Base-by-base conservation (phyloP, 2,797 vertebrate genomes). In the Tragelaphus oryx region DNA sequence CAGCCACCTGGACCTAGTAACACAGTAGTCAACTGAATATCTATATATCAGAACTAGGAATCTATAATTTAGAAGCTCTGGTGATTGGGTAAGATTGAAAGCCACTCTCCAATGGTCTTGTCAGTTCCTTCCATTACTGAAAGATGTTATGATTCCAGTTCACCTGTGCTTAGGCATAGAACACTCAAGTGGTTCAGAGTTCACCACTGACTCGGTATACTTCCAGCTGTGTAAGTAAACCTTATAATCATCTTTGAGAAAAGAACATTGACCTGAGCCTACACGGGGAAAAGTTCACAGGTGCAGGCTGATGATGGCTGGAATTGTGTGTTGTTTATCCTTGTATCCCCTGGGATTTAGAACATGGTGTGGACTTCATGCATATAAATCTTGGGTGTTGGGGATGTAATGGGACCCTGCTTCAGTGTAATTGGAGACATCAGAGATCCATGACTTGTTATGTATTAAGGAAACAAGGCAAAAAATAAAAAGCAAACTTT, bases 401-500 rank as follows among this genome's bases (percentile, higher is more conserved):
- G 46, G 54, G 44, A 83, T 75, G 7, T 86, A 80, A 50, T 52
- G 37, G 59, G 17, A 89, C 41, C 13, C 68, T 60, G 18, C 50
- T 57, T 79, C 83, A n/a, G 41, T 71, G 50, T 83, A 93, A 55
- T 79, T 33, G 50, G 0, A 6, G 11, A 18, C 18, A 65, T 87
- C 79, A 91, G 55, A 87, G 17, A 68, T 48, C 26, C 57, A 24
- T 91, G 89, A 37, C 78, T 82, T 94, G 8, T 87, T 86, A 46
- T 48, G 7, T 82, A 22, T 92, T 92, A 86, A 88, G 62, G 75
- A 50, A 78, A 60, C 20, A 96, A 84, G 79, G 41, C 33, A 78
- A 95, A 86, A 82, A 65, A 68, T 68, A 46, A 82, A 17, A 87
- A 80, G 33, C 33, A 78, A 94, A 65, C 8, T 89, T 95, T 89